Percentiles rank a stretch among this genome's conserved stretches.
phyloP scores from a whole-genome alignment of 2,797 vertebrate genomes.

The Aldrovandia affinis region DNA sequence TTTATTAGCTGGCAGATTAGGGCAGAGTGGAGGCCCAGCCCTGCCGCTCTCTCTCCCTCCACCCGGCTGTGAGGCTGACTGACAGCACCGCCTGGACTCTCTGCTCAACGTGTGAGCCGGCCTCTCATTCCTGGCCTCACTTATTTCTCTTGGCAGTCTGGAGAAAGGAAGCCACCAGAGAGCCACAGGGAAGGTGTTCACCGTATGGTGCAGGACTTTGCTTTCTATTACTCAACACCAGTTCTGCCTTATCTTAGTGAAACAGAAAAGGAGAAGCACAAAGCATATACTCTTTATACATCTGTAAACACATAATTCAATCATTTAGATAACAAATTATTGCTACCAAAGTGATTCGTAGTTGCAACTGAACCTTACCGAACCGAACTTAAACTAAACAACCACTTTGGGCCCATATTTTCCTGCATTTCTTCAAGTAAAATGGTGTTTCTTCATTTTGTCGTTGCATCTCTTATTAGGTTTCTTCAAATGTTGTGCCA shows the following conservation, averaged over 20 bases:
- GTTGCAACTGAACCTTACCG: too few relatives aligned
- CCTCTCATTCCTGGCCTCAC: neutral
- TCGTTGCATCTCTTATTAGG: too few relatives aligned
- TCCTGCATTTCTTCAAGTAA: too few relatives aligned
- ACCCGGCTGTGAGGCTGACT: slow-evolving; percentile 56
- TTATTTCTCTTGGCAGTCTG: neutral
- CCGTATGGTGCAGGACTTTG: neutral
- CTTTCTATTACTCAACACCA: too few relatives aligned
- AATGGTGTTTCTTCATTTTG: too few relatives aligned
- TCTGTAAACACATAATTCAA: too few relatives aligned
- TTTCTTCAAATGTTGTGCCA: too few relatives aligned
- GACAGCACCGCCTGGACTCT: slow-evolving; percentile 71
- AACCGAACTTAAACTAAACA: too few relatives aligned
- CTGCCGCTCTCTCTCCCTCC: slow-evolving; percentile 48
- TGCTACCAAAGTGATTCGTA: too few relatives aligned
- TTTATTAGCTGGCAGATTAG: slow-evolving; percentile 78
- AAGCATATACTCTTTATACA: too few relatives aligned
- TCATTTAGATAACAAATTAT: too few relatives aligned
- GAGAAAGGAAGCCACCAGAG: neutral
- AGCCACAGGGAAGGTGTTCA: neutral
- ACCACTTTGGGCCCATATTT: too few relatives aligned
- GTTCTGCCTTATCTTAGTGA: neutral
- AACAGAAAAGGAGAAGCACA: neutral
- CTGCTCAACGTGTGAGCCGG: slow-evolving; percentile 30
- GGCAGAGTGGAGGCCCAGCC: slow-evolving; percentile 68